A percentile compares a stretch with the other conserved stretches of the same genome.
These are phyloP conservation scores for Sarcophilus harrisii DNA, from an alignment of 2,797 vertebrate species.

Conservation along the genomic window DNA sequence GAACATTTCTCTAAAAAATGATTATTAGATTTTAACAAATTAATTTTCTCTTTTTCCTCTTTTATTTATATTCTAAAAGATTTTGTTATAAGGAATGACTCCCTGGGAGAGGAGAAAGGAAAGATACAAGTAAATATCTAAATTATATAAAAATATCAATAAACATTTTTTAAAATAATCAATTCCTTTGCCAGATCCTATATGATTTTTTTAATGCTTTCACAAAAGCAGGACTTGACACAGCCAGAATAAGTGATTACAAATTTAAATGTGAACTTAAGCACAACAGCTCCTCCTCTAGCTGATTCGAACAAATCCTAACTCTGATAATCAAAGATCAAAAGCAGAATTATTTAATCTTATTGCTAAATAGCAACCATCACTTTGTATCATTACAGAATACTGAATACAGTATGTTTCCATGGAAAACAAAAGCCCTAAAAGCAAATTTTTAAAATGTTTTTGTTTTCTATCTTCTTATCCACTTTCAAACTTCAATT, in stretches of 20 bases:
- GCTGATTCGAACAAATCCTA: neutral
- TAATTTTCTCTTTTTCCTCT: neutral
- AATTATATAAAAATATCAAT: neutral
- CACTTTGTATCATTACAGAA: neutral
- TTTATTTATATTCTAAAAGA: neutral
- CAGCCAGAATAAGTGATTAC: neutral
- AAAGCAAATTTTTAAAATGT: neutral
- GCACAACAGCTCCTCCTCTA: neutral
- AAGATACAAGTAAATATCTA: neutral
- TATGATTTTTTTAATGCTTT: neutral
- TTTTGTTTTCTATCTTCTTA: neutral
- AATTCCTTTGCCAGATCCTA: neutral
- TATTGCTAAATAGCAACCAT: neutral
- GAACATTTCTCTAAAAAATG: neutral
- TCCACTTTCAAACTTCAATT: neutral
- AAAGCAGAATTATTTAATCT: neutral
- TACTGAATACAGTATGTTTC: neutral
- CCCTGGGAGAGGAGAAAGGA: neutral
- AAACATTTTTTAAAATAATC: neutral
- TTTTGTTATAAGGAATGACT: neutral
- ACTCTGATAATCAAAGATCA: neutral
- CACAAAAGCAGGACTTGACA: neutral
- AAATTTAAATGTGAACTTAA: neutral
- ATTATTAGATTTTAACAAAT: neutral
- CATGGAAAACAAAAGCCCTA: neutral